phyloP scores from a whole-genome alignment of 2,888 invertebrate genomes.

The Pristionchus exspectatus region DNA sequence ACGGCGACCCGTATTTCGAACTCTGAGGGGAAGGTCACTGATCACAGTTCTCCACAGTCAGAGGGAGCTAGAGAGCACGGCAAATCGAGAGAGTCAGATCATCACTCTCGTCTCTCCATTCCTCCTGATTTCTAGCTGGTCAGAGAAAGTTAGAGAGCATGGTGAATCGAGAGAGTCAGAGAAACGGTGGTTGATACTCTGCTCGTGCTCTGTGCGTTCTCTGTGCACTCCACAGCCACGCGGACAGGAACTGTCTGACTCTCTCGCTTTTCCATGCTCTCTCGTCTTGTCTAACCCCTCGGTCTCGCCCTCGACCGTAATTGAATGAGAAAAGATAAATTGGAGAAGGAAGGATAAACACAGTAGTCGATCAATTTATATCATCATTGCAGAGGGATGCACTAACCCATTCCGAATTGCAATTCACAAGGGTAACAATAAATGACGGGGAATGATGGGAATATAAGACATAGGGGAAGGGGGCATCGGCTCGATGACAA shows the following conservation, averaged over 20 bases:
- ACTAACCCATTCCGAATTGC: no score
- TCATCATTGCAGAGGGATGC: no score
- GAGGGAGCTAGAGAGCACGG: background rate
- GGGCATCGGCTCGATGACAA: no score
- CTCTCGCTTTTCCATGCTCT: background rate
- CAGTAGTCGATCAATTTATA: background rate
- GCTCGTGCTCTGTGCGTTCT: slow-evolving; percentile 2
- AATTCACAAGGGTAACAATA: no score
- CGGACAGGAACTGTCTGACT: background rate
- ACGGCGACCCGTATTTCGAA: no score
- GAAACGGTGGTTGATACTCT: background rate
- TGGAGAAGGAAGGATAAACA: background rate
- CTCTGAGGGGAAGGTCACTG: background rate
- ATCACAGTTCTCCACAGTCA: background rate
- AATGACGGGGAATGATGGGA: no score
- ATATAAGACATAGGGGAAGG: no score
- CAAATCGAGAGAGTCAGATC: background rate
- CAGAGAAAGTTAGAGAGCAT: no score
- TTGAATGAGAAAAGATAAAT: background rate
- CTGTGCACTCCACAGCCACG: background rate
- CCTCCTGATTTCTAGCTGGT: no score
- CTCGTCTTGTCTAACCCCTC: background rate
- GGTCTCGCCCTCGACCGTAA: background rate
- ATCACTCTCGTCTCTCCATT: background rate
- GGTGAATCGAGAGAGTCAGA: background rate